Evolutionary conservation across 2,797 vertebrate species (phyloP), one percentile per base, ranked within the genome.

Genomic region (Amniataba percoides): DNA sequence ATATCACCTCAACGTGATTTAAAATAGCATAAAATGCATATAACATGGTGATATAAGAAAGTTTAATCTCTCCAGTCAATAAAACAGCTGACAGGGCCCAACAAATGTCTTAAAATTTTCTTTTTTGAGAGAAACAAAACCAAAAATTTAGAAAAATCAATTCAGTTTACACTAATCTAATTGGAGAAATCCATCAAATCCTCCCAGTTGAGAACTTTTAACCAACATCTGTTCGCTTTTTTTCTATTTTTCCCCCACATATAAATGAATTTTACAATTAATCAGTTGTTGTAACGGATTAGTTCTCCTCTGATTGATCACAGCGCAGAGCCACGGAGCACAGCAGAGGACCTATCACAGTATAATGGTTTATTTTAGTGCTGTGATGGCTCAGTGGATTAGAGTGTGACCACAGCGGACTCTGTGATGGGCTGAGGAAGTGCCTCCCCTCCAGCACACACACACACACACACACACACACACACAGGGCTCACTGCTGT

Each of bases 331-430:
- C 21, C 49, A 7, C 19, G 34, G 67, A 79, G 60, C 72, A 3
- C 60, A 68, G 78, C 66, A 27, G 76, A 80, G 77, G 63, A 57
- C 45, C 83, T 63, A 79, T 89, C 82, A 59, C 60, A 80, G 71
- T 45, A 71, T 74, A 86, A 86, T 86, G 88, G 80, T 88, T 90
- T 86, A 89, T 93, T 92, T 89, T 86, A 85, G 88, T 78, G 89
- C 85, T 75, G 85, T 56, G 89, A 90, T 84, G 84, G 86, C 80
- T 89, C 87, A 87, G 91, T 87, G 91, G 91, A 91, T 91, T 89
- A 90, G 82, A 89, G 87, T 84, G 87, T 86, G 88, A 88, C 90
- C 84, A 85, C 83, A 80, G 82, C 11, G 60, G 86, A 88, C 73
- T 87, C 62, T 82, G 80, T 81, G 87, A 90, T 87, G 86, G 83